Conservation (phyloP, 1,140 invertebrate genomes). For the Ephestia elutella region DNA sequence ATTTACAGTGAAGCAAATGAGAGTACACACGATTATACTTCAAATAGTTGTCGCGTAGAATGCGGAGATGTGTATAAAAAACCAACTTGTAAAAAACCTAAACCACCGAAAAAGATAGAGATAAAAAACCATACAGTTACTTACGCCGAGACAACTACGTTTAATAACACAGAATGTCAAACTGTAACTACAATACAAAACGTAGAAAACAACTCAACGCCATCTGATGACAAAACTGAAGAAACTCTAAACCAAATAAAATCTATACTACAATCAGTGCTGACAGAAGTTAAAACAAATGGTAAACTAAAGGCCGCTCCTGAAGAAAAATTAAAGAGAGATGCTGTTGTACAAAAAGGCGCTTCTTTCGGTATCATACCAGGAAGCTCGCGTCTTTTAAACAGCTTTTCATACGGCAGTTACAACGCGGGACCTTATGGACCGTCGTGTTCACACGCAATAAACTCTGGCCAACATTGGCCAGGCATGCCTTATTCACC, state of each 20-base stretch:
- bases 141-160: conserved; percentile 24
- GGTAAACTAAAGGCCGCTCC: conserved; percentile 16
- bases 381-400: conserved; percentile 33
- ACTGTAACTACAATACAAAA: conserved; percentile 19
- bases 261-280: conserved; percentile 49
- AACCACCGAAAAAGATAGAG: conserved; percentile 9
- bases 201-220: conserved; percentile 15
- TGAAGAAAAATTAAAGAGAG: conserved; percentile 37
- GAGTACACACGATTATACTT: conserved; percentile 11
- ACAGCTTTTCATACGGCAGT: conserved; percentile 48
- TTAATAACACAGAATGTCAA: conserved; percentile 31
- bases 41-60: conserved; percentile 36
- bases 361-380: conserved; percentile 36
- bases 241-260: conserved; percentile 57
- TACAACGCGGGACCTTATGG: conserved; percentile 37
- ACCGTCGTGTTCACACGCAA: conserved; percentile 32
- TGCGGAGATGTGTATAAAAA: conserved; percentile 38
- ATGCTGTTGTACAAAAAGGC: conserved; percentile 52
- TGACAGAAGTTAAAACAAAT: conserved; percentile 54
- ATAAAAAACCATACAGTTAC: not conserved
- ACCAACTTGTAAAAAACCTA: conserved; percentile 11
- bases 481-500: conserved; percentile 24
- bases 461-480: conserved; percentile 25
- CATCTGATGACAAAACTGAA: conserved; percentile 42
- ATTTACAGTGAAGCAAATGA: not conserved